Base-by-base conservation (phyloP, 2,113 vertebrate species). In the Turnix velox region DNA sequence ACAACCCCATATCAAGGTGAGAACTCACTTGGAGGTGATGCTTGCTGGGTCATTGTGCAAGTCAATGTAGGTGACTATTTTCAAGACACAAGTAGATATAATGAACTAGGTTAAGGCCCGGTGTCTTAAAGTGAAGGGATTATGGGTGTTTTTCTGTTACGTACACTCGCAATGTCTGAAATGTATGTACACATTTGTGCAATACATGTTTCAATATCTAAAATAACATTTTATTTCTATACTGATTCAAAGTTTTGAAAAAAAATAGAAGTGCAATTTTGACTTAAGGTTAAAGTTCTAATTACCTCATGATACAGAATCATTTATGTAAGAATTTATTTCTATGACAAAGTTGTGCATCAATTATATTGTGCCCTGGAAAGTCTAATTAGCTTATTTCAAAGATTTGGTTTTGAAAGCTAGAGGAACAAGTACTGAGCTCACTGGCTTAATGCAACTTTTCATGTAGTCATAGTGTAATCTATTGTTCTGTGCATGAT, bases 81-180 rank as follows among this genome's bases (percentile, higher is more conserved):
- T 59, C 10, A 61, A 74, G 16, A 13, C 3, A 1, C 9, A 25
- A 62, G 33, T 33, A 62, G 33, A 24, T 84, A 33, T 2, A 27
- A 16, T 24, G 17, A 61, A 19, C 24, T 25, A n/a, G 49, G n/a
- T n/a, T n/a, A 63, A 58, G 24, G 86, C 4, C 7, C 0, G 0
- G 33, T 33, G 9, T 39, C 11, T 75, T 13, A n/a, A 27, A 17
- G 15, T 8, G 66, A 16, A 71, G 43, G 40, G 59, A 40, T 28
- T 63, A 9, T 55, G 27, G 22, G 27, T 63, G 27, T 14, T 71
- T 65, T 83, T 74, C 18, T 59, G 1, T 55, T 78, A 11, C 22
- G 12, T 45, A 25, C 9, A 2, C 3, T 42, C 51, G 30, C 18
- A 40, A 2, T 6, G 9, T 18, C 30, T 71, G 55, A 9, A 3